Percentiles rank a stretch among this genome's conserved stretches.
Evolutionary conservation across 1,140 invertebrate species (phyloP).

Genomic region (Saxidomus purpurata): DNA sequence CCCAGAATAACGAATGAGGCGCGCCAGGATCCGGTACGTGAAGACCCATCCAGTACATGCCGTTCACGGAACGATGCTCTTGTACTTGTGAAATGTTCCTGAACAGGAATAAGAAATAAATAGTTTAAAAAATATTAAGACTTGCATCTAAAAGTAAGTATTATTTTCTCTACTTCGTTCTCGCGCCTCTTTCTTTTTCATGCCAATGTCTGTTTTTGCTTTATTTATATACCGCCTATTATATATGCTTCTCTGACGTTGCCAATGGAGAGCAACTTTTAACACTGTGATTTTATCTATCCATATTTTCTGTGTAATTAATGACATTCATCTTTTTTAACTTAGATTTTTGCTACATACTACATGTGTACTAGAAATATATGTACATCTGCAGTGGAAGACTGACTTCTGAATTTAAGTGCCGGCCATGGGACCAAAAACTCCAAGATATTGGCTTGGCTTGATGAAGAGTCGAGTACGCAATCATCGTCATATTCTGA

Average conservation of each 20-base stretch:
- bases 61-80: background rate
- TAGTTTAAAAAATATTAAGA: background rate
- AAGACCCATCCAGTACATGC: conserved; percentile 12
- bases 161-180: background rate
- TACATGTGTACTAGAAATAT: too few species aligned
- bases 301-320: too few species aligned
- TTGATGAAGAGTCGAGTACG: too few species aligned
- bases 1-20: background rate
- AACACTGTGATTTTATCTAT: too few species aligned
- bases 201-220: background rate
- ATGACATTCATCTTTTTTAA: too few species aligned
- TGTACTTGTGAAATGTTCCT: background rate
- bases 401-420: too few species aligned
- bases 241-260: background rate
- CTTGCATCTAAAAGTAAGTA: background rate
- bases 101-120: background rate
- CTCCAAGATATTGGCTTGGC: too few species aligned
- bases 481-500: too few species aligned
- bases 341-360: too few species aligned
- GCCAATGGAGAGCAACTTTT: background rate
- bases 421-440: too few species aligned
- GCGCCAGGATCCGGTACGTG: background rate
- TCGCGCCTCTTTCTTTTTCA: background rate
- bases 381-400: too few species aligned
- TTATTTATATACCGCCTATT: background rate